A percentile compares a stretch with the other conserved stretches of the same genome.
Evolutionary conservation across 2,113 vertebrate species (phyloP).

Genomic region (Semnornis frantzii): DNA sequence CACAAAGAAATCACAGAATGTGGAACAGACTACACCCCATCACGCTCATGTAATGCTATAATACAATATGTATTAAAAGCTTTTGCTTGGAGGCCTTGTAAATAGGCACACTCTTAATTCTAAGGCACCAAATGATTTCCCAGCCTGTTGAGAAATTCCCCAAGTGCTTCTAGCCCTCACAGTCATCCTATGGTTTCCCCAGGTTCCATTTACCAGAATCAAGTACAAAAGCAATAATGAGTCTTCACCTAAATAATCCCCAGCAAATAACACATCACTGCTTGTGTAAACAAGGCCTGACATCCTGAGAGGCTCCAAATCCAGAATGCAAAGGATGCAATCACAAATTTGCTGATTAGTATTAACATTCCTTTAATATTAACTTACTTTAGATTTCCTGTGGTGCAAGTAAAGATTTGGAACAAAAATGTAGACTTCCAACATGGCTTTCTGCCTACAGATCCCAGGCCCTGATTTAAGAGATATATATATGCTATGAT

Average conservation of each 20-base stretch:
- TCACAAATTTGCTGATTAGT: no score
- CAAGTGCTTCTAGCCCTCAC: not conserved
- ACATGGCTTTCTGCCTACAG: not conserved
- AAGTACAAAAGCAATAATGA: not conserved
- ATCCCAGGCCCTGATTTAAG: not conserved
- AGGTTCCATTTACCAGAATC: not conserved
- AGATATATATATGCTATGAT: not conserved
- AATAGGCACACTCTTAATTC: not conserved
- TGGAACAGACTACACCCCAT: not conserved
- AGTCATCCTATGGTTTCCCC: not conserved
- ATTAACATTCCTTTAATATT: no score
- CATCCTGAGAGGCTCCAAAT: not conserved
- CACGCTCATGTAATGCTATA: not conserved
- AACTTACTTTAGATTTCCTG: no score
- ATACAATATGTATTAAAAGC: not conserved
- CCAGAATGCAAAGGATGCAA: not conserved
- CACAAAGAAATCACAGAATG: not conserved
- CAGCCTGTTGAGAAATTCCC: not conserved
- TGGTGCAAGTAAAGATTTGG: not conserved
- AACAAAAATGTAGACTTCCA: not conserved
- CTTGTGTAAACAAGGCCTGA: not conserved
- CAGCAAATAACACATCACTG: not conserved
- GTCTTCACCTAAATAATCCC: not conserved
- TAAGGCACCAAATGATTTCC: not conserved
- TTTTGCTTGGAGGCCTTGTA: not conserved